phyloP scores from a whole-genome alignment of 2,797 vertebrate species.

The Onychomys torridus region DNA sequence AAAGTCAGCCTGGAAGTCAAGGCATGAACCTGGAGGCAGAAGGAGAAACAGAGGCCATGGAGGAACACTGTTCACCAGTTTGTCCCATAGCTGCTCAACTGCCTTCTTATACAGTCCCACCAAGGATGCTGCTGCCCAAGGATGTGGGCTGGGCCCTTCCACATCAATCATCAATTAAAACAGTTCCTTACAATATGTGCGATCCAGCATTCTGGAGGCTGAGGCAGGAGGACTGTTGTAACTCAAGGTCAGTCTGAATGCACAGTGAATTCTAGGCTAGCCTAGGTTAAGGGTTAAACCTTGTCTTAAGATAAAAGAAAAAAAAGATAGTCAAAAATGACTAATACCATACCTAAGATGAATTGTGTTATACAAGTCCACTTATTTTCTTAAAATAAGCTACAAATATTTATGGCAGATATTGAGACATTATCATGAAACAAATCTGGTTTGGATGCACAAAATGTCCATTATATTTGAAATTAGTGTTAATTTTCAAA shows the following conservation, averaged over 20 bases:
- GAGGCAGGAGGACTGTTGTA: background rate
- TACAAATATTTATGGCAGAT: background rate
- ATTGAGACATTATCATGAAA: background rate
- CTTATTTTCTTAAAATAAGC: background rate
- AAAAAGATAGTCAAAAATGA: background rate
- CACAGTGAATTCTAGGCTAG: background rate
- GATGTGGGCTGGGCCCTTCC: background rate
- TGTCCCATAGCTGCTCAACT: background rate
- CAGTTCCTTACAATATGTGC: background rate
- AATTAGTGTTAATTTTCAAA: slow-evolving; percentile 18
- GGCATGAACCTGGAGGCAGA: background rate
- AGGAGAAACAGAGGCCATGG: background rate
- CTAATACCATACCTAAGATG: background rate
- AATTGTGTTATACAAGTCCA: background rate
- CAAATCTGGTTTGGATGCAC: slow-evolving; percentile 24
- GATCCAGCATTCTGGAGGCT: background rate
- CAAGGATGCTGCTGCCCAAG: background rate
- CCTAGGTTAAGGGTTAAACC: background rate
- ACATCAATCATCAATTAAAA: background rate
- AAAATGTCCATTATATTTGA: slow-evolving; percentile 11
- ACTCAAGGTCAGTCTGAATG: background rate
- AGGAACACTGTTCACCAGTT: background rate
- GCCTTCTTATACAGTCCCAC: background rate
- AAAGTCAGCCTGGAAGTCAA: background rate
- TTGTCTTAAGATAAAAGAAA: background rate